phyloP scores from a whole-genome alignment of 2,113 vertebrate genomes.

The Pollimyrus isidori region DNA sequence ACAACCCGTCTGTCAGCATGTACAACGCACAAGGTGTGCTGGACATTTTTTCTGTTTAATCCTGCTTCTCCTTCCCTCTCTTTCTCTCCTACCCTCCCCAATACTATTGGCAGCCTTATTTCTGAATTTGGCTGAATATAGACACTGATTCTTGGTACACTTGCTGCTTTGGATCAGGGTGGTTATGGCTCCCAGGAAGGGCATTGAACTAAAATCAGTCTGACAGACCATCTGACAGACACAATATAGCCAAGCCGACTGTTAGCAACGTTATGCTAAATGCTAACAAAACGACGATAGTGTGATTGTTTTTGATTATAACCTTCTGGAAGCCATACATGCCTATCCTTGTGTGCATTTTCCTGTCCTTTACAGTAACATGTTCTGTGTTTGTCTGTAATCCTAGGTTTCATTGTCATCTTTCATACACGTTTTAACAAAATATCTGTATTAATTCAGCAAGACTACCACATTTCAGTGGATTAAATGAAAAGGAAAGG shows the following conservation, averaged over 20 bases:
- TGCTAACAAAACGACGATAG: neutral
- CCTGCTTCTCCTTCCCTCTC: constrained; percentile 19
- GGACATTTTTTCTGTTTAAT: constrained; percentile 62
- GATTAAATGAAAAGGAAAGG: neutral
- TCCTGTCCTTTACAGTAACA: neutral
- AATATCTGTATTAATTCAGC: neutral
- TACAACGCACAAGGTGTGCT: constrained; percentile 99
- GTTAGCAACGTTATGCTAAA: neutral
- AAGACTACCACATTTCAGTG: neutral
- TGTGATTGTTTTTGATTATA: neutral
- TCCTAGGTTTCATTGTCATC: neutral
- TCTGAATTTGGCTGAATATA: constrained; percentile 1
- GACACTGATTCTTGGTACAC: constrained; percentile 23
- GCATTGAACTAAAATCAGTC: neutral
- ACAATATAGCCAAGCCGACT: constrained; percentile 19
- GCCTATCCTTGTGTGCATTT: neutral
- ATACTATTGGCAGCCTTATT: constrained; percentile 56
- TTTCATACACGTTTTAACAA: neutral
- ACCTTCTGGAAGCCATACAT: constrained; percentile 6
- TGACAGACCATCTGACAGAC: constrained; percentile 25
- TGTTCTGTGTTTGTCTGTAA: constrained; percentile 4
- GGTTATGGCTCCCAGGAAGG: constrained; percentile 38
- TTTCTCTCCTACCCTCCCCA: constrained; percentile 35
- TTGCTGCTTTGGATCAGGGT: constrained; percentile 39
- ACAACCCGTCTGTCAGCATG: constrained; percentile 99